Percentiles rank a stretch among this genome's conserved stretches.
phyloP scores from a whole-genome alignment of 2,113 vertebrate species.

The Dendropsophus ebraccatus region DNA sequence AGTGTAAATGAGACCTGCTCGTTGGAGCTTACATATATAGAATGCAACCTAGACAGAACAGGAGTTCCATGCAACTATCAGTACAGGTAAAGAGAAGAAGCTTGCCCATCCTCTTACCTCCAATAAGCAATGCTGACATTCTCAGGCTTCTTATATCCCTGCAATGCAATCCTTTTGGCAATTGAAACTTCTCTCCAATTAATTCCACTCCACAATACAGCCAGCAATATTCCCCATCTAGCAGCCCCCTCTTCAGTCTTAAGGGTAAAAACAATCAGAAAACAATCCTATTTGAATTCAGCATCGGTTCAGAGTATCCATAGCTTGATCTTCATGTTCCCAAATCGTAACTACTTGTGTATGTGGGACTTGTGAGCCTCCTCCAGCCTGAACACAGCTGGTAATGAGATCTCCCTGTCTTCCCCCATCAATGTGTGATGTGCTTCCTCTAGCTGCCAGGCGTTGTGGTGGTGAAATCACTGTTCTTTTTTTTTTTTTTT shows the following conservation, averaged over 20 bases:
- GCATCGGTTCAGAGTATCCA: constrained; percentile 31
- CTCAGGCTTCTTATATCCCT: constrained; percentile 9
- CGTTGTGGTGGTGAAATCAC: constrained; percentile 27
- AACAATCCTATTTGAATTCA: constrained; percentile 26
- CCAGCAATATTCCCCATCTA: constrained; percentile 41
- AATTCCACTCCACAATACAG: constrained; percentile 35
- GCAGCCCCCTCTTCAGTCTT: constrained; percentile 16
- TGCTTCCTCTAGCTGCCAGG: constrained; percentile 40
- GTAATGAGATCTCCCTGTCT: constrained; percentile 49
- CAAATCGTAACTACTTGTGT: constrained; percentile 21
- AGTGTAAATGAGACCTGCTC: too few species aligned
- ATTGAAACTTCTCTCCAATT: constrained; percentile 43
- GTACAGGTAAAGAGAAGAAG: too few species aligned
- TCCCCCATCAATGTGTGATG: constrained; percentile 44
- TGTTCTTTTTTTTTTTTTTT: not conserved
- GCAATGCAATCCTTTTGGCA: constrained; percentile 42
- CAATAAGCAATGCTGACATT: constrained; percentile 33
- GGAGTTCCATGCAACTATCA: not conserved
- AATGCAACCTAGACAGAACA: not conserved
- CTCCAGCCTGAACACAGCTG: constrained; percentile 12
- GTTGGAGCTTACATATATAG: too few species aligned
- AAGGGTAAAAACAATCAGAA: not conserved
- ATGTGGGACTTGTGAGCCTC: constrained; percentile 15
- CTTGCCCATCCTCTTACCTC: constrained; percentile 29
- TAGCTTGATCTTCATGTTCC: constrained; percentile 10